These are phyloP conservation scores for Pipra filicauda DNA, from an alignment of 2,113 vertebrate species.

Conservation along the genomic window DNA sequence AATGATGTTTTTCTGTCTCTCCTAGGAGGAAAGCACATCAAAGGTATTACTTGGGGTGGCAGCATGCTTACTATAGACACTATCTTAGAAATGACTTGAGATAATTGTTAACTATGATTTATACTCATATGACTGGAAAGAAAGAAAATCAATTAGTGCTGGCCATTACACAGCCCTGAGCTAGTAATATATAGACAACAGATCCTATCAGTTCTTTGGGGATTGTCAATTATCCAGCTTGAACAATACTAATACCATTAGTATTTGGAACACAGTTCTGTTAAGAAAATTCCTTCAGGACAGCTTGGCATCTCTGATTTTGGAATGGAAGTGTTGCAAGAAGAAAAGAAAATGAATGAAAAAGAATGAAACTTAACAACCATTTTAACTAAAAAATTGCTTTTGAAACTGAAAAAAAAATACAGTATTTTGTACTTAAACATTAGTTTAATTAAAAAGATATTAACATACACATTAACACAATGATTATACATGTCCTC, in stretches of 20 bases:
- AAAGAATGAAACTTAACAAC: background rate
- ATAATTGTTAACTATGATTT: constrained; percentile 11
- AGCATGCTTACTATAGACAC: background rate
- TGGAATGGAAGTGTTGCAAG: background rate
- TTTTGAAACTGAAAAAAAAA: background rate
- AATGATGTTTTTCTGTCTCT: background rate
- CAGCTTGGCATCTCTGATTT: background rate
- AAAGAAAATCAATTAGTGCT: constrained; percentile 27
- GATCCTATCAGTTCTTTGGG: background rate
- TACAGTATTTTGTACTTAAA: background rate
- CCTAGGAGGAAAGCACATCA: background rate
- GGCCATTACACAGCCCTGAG: background rate
- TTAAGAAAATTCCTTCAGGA: background rate
- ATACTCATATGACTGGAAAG: background rate
- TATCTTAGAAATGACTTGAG: background rate
- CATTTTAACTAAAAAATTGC: background rate
- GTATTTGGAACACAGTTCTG: background rate
- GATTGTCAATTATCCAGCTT: background rate
- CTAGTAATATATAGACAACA: background rate
- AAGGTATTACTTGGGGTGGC: background rate
- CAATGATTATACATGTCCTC: background rate
- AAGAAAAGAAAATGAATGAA: background rate
- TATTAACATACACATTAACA: background rate
- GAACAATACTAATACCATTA: background rate
- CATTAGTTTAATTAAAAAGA: background rate